Conservation (phyloP, 1,140 invertebrate genomes). For the Scylla paramamosain region DNA sequence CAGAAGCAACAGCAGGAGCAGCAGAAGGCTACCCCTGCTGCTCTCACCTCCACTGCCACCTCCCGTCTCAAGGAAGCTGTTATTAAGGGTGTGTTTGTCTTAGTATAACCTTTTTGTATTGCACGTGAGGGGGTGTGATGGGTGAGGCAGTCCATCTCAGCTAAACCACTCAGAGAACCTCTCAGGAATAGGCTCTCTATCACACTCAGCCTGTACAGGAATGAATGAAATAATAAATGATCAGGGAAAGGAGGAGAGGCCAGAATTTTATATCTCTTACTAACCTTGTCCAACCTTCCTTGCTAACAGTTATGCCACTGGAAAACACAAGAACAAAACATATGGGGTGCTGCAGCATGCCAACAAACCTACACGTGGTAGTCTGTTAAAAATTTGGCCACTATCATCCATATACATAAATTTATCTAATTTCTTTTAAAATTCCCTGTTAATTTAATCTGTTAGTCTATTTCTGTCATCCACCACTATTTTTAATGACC, state of each 20-base stretch:
- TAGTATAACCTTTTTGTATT: background rate
- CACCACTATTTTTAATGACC: too few species aligned
- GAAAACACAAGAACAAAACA: too few species aligned
- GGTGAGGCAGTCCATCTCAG: background rate
- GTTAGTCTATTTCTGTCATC: too few species aligned
- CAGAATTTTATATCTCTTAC: background rate
- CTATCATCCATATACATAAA: too few species aligned
- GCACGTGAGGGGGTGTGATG: background rate
- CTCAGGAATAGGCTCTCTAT: background rate
- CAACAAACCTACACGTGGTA: too few species aligned
- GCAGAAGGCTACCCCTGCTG: background rate
- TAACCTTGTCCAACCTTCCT: too few species aligned
- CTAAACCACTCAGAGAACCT: too few species aligned
- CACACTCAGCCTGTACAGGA: background rate
- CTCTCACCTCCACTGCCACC: background rate
- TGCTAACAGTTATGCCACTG: too few species aligned
- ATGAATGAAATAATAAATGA: background rate
- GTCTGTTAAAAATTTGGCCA: too few species aligned
- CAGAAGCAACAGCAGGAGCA: background rate
- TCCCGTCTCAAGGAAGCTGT: constrained; percentile 64
- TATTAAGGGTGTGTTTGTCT: constrained; percentile 47
- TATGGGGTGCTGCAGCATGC: too few species aligned
- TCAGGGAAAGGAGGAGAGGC: background rate
- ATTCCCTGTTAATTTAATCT: too few species aligned
- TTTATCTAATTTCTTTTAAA: too few species aligned